These are phyloP conservation scores for Protosalanx chinensis DNA, from an alignment of 2,797 vertebrate species.

Conservation along the genomic window DNA sequence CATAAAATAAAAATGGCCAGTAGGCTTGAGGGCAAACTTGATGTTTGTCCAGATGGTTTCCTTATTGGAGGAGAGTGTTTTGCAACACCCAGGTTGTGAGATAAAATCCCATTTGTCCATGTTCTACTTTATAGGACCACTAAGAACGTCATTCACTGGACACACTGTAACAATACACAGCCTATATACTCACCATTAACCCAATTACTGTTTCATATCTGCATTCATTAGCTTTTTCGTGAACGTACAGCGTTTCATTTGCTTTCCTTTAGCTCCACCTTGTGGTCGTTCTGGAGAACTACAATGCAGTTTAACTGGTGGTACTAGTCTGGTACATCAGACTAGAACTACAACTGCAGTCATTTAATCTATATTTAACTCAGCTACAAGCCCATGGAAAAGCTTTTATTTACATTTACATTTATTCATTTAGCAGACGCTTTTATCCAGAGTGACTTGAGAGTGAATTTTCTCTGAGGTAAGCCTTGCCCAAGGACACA, in stretches of 20 bases:
- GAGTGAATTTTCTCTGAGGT: no score
- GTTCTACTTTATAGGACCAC: no score
- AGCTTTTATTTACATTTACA: no score
- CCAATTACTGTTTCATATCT: conserved; percentile 37
- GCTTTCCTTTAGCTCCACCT: conserved; percentile 70
- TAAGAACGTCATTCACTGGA: not conserved
- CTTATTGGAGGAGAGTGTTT: conserved; percentile 6
- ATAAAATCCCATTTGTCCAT: conserved; percentile 5
- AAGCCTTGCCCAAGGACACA: no score
- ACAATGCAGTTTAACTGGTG: not conserved
- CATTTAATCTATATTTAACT: conserved; percentile 1
- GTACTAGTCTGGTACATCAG: no score
- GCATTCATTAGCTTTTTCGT: conserved; percentile 29
- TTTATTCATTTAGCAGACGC: no score
- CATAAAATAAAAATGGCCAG: conserved; percentile 56
- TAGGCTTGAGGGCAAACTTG: conserved; percentile 52
- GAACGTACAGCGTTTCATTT: conserved; percentile 33
- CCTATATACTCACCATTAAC: conserved; percentile 5
- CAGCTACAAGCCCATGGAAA: no score
- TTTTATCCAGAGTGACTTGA: no score
- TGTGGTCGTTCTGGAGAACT: conserved; percentile 50
- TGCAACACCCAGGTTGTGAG: not conserved
- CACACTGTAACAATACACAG: no score
- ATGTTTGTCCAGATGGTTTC: conserved; percentile 62
- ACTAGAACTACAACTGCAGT: not conserved